These are phyloP conservation scores for Dicentrarchus labrax DNA, from an alignment of 2,113 vertebrate genomes.

Conservation along the genomic window DNA sequence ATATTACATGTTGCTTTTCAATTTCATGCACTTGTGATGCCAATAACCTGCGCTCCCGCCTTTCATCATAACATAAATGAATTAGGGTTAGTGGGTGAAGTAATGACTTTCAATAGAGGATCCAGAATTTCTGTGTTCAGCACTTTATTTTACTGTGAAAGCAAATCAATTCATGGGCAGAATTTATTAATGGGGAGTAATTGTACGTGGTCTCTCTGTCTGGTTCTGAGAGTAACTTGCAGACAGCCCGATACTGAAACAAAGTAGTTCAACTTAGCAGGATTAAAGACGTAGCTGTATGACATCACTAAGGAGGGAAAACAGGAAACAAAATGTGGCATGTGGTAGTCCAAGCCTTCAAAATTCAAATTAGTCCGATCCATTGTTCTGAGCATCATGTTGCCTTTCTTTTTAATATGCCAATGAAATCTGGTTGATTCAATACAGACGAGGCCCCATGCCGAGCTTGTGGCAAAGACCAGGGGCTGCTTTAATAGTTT, in stretches of 20 bases:
- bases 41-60: conserved; percentile 25
- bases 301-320: conserved; percentile 12
- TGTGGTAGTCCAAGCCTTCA: conserved; percentile 44
- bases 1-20: conserved; percentile 46
- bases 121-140: conserved; percentile 42
- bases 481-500: conserved; percentile 72
- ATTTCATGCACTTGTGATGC: conserved; percentile 31
- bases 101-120: conserved; percentile 47
- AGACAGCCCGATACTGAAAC: conserved; percentile 34
- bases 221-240: background rate
- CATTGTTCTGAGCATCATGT: conserved; percentile 40
- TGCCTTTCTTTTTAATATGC: conserved; percentile 67
- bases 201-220: conserved; percentile 4
- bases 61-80: conserved; percentile 47
- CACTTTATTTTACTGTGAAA: conserved; percentile 49
- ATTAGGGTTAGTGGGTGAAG: conserved; percentile 18
- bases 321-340: background rate
- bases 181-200: conserved; percentile 37
- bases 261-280: conserved; percentile 4
- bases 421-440: conserved; percentile 68
- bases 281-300: background rate
- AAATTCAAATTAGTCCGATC: conserved; percentile 31
- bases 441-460: conserved; percentile 63
- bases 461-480: conserved; percentile 56
- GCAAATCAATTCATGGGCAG: conserved; percentile 43